These are phyloP conservation scores for Dendrolimus houi DNA, from an alignment of 2,888 invertebrate species.

Conservation along the genomic window DNA sequence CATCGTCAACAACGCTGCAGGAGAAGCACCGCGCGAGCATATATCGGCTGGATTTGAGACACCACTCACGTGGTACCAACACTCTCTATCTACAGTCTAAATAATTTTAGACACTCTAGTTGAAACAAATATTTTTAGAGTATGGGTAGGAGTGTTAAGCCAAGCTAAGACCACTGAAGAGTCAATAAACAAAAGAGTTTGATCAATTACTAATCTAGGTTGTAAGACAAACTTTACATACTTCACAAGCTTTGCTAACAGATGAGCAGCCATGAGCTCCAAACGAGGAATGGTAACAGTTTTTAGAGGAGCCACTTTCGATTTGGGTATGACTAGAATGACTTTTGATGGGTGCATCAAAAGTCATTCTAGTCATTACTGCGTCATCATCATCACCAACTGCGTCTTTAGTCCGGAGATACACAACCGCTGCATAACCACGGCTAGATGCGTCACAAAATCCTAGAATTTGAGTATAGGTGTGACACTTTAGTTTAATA, in stretches of 20 bases:
- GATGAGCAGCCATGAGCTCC: no score
- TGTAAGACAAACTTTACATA: no score
- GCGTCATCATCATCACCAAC: no score
- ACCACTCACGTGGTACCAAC: no score
- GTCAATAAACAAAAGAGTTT: conserved; percentile 5
- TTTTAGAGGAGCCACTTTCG: no score
- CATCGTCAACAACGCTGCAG: no score
- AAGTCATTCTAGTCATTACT: no score
- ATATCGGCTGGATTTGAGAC: no score
- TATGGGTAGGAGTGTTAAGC: conserved; percentile 10
- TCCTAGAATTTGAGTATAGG: conserved; percentile 5
- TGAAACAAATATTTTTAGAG: conserved; percentile 13
- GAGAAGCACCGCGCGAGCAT: no score
- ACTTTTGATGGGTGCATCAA: not conserved
- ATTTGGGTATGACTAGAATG: conserved; percentile 1
- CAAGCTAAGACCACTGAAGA: conserved; percentile 15
- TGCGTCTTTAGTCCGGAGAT: conserved; percentile 1
- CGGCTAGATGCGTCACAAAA: conserved; percentile 10
- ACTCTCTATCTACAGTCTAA: conserved; percentile 8
- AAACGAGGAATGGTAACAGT: no score
- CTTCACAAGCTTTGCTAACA: no score
- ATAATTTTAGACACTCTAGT: conserved; percentile 16
- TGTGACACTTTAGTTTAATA: conserved; percentile 1
- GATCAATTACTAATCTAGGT: not conserved
- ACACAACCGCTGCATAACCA: conserved; percentile 8